Conservation (phyloP, 2,797 vertebrate genomes). For the Crocodylus rhombifer region DNA sequence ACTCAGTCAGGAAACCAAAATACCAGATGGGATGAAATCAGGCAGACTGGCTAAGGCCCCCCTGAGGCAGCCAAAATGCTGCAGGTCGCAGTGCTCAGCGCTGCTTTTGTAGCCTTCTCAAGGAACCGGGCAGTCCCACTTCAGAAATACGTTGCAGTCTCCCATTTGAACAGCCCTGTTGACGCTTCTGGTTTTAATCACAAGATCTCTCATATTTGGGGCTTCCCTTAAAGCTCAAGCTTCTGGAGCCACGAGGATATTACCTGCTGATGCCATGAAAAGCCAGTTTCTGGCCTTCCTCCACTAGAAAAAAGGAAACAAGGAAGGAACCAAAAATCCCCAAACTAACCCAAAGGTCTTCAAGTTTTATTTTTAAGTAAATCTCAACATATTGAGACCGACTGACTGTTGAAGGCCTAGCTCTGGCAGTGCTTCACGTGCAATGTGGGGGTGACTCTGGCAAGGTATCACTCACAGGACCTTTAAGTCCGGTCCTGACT, state of each 20-base stretch:
- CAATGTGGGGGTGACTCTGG: background rate
- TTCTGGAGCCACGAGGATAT: background rate
- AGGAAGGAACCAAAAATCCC: rapidly evolving
- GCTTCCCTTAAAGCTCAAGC: background rate
- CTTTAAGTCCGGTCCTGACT: background rate
- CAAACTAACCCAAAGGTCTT: background rate
- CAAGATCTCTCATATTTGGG: background rate
- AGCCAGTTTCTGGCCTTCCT: background rate
- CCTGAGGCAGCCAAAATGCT: background rate
- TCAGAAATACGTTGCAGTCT: rapidly evolving
- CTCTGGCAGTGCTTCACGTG: background rate
- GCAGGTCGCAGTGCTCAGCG: rapidly evolving
- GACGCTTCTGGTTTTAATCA: rapidly evolving
- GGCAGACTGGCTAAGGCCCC: background rate
- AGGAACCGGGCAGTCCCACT: rapidly evolving
- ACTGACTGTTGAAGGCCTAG: background rate
- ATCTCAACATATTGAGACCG: background rate
- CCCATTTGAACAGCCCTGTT: background rate
- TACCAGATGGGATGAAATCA: background rate
- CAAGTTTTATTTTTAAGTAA: background rate
- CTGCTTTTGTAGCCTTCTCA: rapidly evolving
- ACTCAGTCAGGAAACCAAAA: conserved; percentile 39
- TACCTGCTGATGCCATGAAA: background rate
- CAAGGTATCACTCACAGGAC: background rate
- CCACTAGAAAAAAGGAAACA: rapidly evolving